Conservation (phyloP, 2,113 vertebrate species). For the Epinephelus fuscoguttatus region DNA sequence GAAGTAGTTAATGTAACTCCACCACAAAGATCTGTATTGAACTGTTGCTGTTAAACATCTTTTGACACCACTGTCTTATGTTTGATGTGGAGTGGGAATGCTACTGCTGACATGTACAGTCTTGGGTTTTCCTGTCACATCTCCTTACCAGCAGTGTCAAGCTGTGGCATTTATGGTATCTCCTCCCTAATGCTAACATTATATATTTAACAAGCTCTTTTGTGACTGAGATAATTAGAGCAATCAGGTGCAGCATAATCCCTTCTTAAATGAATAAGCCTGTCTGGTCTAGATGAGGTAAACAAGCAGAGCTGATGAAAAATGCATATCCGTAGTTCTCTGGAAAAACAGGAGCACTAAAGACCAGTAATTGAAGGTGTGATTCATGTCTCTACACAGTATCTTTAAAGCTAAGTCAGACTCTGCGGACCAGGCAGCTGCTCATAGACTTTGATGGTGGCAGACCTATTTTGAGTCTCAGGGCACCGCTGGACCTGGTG, state of each 20-base stretch:
- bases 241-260: conserved; percentile 25
- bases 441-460: conserved; percentile 73
- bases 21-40: neutral
- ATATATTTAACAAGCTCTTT: conserved; percentile 44
- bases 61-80: neutral
- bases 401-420: conserved; percentile 57
- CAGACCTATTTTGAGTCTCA: conserved; percentile 75
- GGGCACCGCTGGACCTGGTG: conserved; percentile 84
- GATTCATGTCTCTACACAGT: conserved; percentile 72
- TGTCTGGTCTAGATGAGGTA: conserved; percentile 6
- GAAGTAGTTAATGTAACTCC: neutral
- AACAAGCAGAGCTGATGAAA: conserved; percentile 11
- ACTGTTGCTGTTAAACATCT: neutral
- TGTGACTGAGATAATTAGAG: conserved; percentile 32
- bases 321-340: neutral
- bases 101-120: neutral
- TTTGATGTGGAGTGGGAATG: neutral
- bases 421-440: conserved; percentile 85
- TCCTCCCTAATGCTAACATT: conserved; percentile 1
- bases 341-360: neutral
- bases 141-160: neutral
- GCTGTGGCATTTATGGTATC: neutral
- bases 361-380: conserved; percentile 12
- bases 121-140: neutral
- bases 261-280: conserved; percentile 5